These are phyloP conservation scores for Riparia riparia DNA, from an alignment of 2,113 vertebrate genomes.

Conservation along the genomic window DNA sequence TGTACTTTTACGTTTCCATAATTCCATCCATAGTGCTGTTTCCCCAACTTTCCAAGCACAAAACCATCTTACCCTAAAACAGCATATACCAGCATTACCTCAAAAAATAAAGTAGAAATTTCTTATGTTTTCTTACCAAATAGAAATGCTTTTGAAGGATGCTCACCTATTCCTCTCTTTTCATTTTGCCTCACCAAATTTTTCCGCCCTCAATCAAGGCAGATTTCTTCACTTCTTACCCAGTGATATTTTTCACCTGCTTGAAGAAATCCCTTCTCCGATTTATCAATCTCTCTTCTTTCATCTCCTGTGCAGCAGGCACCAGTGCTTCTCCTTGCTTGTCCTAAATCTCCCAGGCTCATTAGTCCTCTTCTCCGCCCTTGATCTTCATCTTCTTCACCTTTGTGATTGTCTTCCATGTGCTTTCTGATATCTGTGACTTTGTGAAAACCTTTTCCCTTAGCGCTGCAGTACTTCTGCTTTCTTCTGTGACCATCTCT, in stretches of 20 bases:
- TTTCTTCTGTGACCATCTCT: conserved; percentile 72
- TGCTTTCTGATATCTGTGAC: conserved; percentile 51
- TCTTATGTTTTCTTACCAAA: background rate
- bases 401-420: conserved; percentile 51
- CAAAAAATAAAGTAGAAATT: background rate
- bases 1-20: background rate
- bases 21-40: background rate
- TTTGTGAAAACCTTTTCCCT: conserved; percentile 64
- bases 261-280: conserved; percentile 33
- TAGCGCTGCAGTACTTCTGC: conserved; percentile 54
- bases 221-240: conserved; percentile 15
- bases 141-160: background rate
- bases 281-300: conserved; percentile 40
- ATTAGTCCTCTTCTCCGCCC: conserved; percentile 46
- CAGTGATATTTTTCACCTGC: conserved; percentile 17
- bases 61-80: background rate
- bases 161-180: background rate
- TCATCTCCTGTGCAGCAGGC: conserved; percentile 23
- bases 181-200: background rate
- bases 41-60: background rate
- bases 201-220: background rate
- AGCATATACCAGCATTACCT: background rate
- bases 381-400: conserved; percentile 71
- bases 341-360: conserved; percentile 44
- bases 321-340: conserved; percentile 25